Base-by-base conservation (phyloP, 2,797 vertebrate genomes). In the Galaxias olidus region DNA sequence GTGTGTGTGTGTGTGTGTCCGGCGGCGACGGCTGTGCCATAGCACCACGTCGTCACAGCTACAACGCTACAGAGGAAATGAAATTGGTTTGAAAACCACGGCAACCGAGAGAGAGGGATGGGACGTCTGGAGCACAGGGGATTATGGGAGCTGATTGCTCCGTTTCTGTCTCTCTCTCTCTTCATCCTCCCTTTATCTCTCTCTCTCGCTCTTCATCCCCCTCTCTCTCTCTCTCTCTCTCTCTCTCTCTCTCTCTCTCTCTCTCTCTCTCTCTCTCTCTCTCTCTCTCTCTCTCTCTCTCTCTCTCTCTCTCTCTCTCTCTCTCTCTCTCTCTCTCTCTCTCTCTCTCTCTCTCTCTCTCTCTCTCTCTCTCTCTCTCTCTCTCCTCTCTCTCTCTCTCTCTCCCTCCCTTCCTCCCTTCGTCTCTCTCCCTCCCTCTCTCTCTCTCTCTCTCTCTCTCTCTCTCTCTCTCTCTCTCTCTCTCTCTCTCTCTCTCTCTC, bases 51-150 rank as follows among this genome's bases (percentile, higher is more conserved):
- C 30, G 30, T 30, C 30, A 6, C 6, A 30, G 30, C n/a, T n/a
- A n/a, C 30, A 30, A 30, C 30, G 30, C 30, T 30, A 30, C 30
- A 86, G 82, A 48, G 69, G 86, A 90, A 90, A 88, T 88, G 71
- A 89, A 91, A 91, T 91, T 90, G 85, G 89, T 91, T 90, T 89
- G 84, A 88, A 92, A 91, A 90, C 89, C 86, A n/a, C 87, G 82
- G 60, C 65, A 30, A 71, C 65, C 73, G 80, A 76, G 77, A 71
- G n/a, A n/a, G n/a, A 30, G 3, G 30, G 30, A 3, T 3, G 30
- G 30, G 30, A 30, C 30, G 60, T 65, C 82, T 74, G 79, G 84
- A 87, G 79, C 79, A 82, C 80, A 90, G 67, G 84, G 89, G 90
- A 91, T 92, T 91, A 91, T 75, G 79, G 76, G 78, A 30, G 80